Evolutionary conservation across 2,888 invertebrate genomes (phyloP), one percentile per base, ranked within the genome.

Genomic region (Nomada fabriciana): DNA sequence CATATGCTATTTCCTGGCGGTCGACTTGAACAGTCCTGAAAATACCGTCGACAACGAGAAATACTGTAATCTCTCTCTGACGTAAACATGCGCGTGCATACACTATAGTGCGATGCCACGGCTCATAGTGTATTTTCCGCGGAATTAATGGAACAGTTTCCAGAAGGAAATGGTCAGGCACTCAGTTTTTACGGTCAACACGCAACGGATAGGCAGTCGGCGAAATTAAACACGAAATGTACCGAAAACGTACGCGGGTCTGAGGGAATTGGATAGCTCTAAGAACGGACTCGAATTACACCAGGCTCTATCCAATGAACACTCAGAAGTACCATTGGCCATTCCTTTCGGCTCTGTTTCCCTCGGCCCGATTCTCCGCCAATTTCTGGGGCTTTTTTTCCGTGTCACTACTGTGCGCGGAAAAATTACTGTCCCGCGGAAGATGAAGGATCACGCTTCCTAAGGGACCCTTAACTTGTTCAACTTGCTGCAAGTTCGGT

Each of bases 251-350:
- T 63, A 57, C 43, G 13, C 47, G 50, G 13, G 23, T 47, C 23
- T 36, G 20, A 70, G 59, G 84, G 43, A 55, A 70, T 85, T 76
- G 61, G 76, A 81, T 76, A 77, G 77, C 72, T 74, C 71, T 78
- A 88, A 81, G 86, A 80, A 88, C 80, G 70, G 71, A 73, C 57
- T 65, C 70, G 68, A 85, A 88, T 88, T 83, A 85, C 81, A 68
- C 70, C 64, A 69, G 75, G 67, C 65, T 80, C 77, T 63, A 55
- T 87, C 71, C 76, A 42, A 25, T 43, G 67, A 68, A 81, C 63
- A 52, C 63, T 59, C 57, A 36, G 63, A 72, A 68, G 76, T 69
- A 75, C 61, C 11, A 20, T 57, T 36, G 53, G 60, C 67, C 60
- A 47, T 81, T 76, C 76, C 69, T 67, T 71, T 76, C 59, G 72